Evolutionary conservation across 2,797 vertebrate genomes (phyloP), one percentile per base, ranked within the genome.

Genomic region (Vipera latastei): DNA sequence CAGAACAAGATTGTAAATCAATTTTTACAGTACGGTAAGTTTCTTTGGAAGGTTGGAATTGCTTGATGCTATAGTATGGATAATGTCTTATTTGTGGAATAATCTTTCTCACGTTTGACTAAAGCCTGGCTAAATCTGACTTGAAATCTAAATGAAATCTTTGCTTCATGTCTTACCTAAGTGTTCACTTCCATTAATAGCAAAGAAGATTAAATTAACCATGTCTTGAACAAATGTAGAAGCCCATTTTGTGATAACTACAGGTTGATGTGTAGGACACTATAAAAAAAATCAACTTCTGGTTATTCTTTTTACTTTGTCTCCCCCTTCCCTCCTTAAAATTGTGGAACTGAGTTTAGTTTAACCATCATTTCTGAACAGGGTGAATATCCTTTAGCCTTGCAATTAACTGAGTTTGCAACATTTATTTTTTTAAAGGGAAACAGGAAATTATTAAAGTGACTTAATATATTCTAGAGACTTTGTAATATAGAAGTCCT

Each of bases 131-230:
- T 97, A 97, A 97, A 95, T 94, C 96, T 97, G 96, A 94, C 97
- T 95, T 97, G 96, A 97, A 96, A 96, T 93, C 95, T 96, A 97
- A 97, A 97, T 96, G 94, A 96, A 97, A 97, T 96, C 96, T 97
- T 94, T 92, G 94, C 91, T 65, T 0, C 88, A 51, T 0, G 88
- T 94, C 93, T 95, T 93, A n/a, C 89, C 93, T 95, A 94, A 94
- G 94, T 61, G 69, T 93, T 88, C 22, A 89, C 92, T 91, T 93
- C 96, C 95, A 89, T 94, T 95, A 96, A 94, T 94, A 96, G 94
- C 12, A 3, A 93, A 95, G 90, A 94, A 94, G 96, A 96, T 97
- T 97, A 88, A 95, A 95, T 95, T 93, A 95, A 95, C 93, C 94
- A 94, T 1, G 4, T 56, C 92, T 93, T 92, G 95, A 94, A 94